phyloP scores from a whole-genome alignment of 2,113 vertebrate genomes.

The Ochotona curzoniae region DNA sequence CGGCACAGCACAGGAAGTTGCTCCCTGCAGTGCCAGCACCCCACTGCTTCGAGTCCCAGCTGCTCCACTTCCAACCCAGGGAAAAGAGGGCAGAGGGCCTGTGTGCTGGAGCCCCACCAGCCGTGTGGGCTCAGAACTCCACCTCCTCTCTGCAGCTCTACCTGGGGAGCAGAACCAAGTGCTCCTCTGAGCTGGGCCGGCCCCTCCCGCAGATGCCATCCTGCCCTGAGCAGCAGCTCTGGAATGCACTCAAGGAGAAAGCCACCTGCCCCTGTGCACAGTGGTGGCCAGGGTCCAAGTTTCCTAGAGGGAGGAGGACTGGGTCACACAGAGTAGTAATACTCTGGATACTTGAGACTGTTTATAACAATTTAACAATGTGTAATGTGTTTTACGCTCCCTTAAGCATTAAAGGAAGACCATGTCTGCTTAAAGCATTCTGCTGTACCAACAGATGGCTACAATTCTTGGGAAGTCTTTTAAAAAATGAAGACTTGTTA shows the following conservation, averaged over 20 bases:
- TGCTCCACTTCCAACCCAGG: background rate
- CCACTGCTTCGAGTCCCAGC: background rate
- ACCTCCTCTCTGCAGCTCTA: too few relatives aligned
- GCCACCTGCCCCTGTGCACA: background rate
- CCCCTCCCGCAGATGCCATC: too few relatives aligned
- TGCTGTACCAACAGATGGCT: background rate
- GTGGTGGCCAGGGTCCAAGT: too few relatives aligned
- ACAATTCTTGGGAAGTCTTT: conserved; percentile 37
- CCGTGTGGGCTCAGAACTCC: too few relatives aligned
- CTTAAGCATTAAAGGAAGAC: background rate
- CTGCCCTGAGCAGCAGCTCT: background rate
- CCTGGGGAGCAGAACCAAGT: too few relatives aligned
- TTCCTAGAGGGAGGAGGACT: background rate
- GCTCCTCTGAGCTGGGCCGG: too few relatives aligned
- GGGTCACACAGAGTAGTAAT: background rate
- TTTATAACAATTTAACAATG: background rate
- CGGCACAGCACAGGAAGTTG: too few relatives aligned
- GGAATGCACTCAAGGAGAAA: background rate
- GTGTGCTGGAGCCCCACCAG: background rate
- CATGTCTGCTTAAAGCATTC: conserved; percentile 50
- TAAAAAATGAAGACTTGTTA: conserved; percentile 11
- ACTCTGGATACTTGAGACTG: background rate
- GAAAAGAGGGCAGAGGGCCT: background rate
- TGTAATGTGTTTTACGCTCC: background rate
- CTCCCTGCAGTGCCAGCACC: too few relatives aligned